phyloP scores from a whole-genome alignment of 2,797 vertebrate genomes.

The Sebastes goodei region DNA sequence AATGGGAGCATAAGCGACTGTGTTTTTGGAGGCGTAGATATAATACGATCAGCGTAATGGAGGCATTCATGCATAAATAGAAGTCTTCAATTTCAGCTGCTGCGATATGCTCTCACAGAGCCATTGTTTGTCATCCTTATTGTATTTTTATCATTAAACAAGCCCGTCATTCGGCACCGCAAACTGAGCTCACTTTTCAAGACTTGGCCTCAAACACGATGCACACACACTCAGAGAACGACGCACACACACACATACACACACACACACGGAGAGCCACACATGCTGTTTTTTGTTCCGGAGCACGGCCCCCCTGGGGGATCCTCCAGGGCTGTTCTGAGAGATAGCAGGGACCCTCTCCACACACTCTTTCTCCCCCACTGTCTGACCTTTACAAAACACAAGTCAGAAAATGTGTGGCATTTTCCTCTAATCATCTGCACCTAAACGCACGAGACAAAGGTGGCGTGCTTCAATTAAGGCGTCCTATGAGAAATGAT shows the following conservation, averaged over 20 bases:
- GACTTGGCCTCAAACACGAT: conserved; percentile 1
- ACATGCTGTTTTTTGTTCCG: conserved; percentile 67
- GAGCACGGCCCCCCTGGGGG: conserved; percentile 44
- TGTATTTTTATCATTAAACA: conserved; percentile 62
- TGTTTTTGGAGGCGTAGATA: conserved; percentile 36
- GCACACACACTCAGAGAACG: not conserved
- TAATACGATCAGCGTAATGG: conserved; percentile 61
- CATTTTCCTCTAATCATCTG: conserved; percentile 70
- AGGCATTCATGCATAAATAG: conserved; percentile 47
- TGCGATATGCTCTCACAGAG: conserved; percentile 41
- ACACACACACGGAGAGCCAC: not conserved
- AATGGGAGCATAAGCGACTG: conserved; percentile 39
- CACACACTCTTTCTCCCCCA: conserved; percentile 40
- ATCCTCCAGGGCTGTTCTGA: conserved; percentile 65
- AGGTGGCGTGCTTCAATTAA: conserved; percentile 45
- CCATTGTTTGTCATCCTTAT: conserved; percentile 49
- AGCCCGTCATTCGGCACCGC: conserved; percentile 20
- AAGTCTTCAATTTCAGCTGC: conserved; percentile 58
- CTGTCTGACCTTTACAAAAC: conserved; percentile 76
- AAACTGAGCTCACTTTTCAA: conserved; percentile 31
- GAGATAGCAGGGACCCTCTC: conserved; percentile 68
- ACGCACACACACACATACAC: not conserved
- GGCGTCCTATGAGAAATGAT: conserved; percentile 23
- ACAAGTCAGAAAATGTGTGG: conserved; percentile 70
- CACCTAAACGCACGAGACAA: conserved; percentile 58